Conservation (phyloP, 2,797 vertebrate species). For the Hydrophis major region DNA sequence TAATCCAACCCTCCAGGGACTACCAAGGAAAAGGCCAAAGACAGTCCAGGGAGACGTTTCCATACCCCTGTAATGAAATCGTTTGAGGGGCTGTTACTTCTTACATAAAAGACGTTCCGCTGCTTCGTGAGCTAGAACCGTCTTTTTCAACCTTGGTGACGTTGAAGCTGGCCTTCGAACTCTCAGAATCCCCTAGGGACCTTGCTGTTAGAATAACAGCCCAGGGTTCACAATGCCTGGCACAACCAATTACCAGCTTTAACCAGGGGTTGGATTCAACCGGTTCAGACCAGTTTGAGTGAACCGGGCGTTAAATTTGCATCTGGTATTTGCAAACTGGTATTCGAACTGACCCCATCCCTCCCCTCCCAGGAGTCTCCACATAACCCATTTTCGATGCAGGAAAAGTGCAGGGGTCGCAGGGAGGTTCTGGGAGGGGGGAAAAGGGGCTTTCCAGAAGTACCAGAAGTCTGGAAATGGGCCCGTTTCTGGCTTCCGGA, state of each 20-base stretch:
- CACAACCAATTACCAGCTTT: slow-evolving; percentile 5
- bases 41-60: neutral
- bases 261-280: neutral
- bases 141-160: neutral
- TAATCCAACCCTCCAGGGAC: neutral
- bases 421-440: no score
- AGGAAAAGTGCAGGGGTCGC: no score
- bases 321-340: no score
- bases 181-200: neutral
- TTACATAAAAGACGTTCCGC: neutral
- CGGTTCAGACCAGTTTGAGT: no score
- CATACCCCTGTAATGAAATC: neutral
- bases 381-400: no score
- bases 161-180: neutral
- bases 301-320: no score
- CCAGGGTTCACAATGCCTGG: neutral
- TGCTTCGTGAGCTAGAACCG: neutral
- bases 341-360: no score
- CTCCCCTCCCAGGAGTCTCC: no score
- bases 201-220: slow-evolving; percentile 4
- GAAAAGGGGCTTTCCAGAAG: no score
- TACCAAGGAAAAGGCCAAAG: neutral
- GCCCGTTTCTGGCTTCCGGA: no score
- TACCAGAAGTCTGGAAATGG: no score
- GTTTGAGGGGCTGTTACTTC: neutral